Base-by-base conservation (phyloP, 1,140 invertebrate genomes). In the Macrosteles quadrilineatus region DNA sequence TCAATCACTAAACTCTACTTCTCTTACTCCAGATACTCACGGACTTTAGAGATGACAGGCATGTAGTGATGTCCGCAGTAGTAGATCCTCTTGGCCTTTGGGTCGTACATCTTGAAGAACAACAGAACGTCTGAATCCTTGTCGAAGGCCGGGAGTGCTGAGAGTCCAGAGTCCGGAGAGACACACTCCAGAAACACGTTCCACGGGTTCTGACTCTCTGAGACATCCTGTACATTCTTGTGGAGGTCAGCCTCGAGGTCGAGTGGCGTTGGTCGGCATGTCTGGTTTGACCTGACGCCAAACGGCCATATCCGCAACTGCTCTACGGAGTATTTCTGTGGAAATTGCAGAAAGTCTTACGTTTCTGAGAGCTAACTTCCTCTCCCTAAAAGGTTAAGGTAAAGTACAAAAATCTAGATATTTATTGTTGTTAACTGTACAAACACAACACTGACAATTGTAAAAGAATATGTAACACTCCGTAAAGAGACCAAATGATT, bases 41-140 rank as follows among this genome's bases (percentile, higher is more conserved):
- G 83, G 53, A 95, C 87, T 84, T 91, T 93, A 62, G 90, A 88
- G 40, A 86, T 88, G 25, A 95, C 92, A n/a, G 92, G 89, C 78
- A 97, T 86, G 80, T 96, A 97, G 75, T 92, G 90, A 79, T 98
- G 96, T 47, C 91, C 91, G 81, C 94, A 96, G 80, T 97, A 98
- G 77, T 96, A 94, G 70, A 98, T 91, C 67, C 90, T 90, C 79
- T 95, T 96, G 76, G 91, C 90, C 74, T 91, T 92, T 0, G 96
- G 95, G 83, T 98, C 95, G 79, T 98, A 98, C 78, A 95, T 87
- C 84, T 98, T 98, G 80, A 98, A 94, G 83, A 98, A 98, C 67
- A 98, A 81, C 29, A 98, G 85, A 3, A 98, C 95, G 82, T 98
- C 95, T 62, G 91, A 91, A 73, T 98, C 95, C 81, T 95, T 96